Evolutionary conservation across 2,797 vertebrate genomes (phyloP).

Genomic region (Argya squamiceps): DNA sequence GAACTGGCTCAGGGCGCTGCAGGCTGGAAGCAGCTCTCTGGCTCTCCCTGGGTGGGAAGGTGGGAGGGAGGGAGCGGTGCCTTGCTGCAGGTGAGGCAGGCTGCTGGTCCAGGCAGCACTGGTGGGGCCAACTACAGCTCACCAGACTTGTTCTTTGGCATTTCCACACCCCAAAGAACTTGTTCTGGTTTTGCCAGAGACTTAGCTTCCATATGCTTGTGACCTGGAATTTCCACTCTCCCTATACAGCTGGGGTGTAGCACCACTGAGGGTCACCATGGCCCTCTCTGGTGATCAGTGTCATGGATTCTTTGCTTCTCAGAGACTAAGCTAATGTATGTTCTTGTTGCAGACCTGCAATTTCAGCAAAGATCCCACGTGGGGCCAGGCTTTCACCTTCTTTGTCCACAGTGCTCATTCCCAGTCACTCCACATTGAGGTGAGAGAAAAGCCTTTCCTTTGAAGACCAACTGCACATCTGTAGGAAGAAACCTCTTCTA

Average conservation of each 20-base stretch:
- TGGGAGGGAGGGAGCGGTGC: background rate
- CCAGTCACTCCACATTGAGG: constrained; percentile 87
- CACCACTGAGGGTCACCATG: background rate
- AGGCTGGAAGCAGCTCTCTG: background rate
- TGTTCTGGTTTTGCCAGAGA: background rate
- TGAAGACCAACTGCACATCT: background rate
- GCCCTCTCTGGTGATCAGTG: background rate
- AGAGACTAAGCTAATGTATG: background rate
- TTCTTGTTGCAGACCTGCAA: constrained; percentile 79
- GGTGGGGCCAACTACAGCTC: background rate
- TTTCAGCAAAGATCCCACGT: constrained; percentile 86
- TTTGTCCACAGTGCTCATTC: constrained; percentile 83
- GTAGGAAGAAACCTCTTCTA: background rate
- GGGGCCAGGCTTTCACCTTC: constrained; percentile 93
- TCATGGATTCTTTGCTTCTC: background rate
- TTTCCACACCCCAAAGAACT: background rate
- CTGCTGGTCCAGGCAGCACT: background rate
- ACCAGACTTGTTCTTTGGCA: constrained; percentile 14
- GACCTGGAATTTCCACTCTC: background rate
- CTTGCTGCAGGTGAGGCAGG: background rate
- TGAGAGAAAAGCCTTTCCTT: constrained; percentile 59
- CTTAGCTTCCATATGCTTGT: background rate
- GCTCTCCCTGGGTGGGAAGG: background rate
- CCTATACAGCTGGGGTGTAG: background rate
- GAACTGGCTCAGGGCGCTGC: background rate